Evolutionary conservation across 2,888 invertebrate species (phyloP).

Genomic region (Subacronicta megacephala): DNA sequence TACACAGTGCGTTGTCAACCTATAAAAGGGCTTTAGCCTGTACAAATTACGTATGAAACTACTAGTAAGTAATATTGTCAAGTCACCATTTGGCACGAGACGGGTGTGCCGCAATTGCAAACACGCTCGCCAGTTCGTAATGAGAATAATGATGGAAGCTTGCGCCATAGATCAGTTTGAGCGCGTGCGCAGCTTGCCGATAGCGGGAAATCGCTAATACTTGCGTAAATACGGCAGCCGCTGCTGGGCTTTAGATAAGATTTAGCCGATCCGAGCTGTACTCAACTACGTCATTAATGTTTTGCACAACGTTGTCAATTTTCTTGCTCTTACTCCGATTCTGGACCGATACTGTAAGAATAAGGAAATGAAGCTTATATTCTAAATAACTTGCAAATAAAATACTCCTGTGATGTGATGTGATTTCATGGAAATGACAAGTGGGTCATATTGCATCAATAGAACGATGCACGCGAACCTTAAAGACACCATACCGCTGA

Average conservation of each 20-base stretch:
- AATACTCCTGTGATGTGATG: constrained; percentile 29
- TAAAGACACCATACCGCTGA: constrained; percentile 78
- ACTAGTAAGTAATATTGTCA: constrained; percentile 66
- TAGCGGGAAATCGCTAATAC: constrained; percentile 80
- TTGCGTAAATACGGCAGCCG: constrained; percentile 85
- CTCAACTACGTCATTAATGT: constrained; percentile 55
- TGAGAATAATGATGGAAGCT: constrained; percentile 86
- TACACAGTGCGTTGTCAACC: constrained; percentile 23
- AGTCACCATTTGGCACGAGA: constrained; percentile 68
- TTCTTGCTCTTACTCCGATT: constrained; percentile 22
- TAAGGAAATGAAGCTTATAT: constrained; percentile 39
- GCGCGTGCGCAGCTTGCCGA: constrained; percentile 80
- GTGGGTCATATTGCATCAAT: constrained; percentile 85
- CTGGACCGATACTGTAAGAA: constrained; percentile 25
- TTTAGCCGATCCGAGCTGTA: constrained; percentile 62
- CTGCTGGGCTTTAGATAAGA: constrained; percentile 67
- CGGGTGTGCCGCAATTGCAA: constrained; percentile 73
- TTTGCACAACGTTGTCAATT: constrained; percentile 34
- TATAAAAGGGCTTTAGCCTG: constrained; percentile 51
- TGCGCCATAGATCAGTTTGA: constrained; percentile 77
- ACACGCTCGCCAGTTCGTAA: constrained; percentile 74
- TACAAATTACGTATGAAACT: constrained; percentile 59
- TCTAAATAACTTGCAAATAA: constrained; percentile 37
- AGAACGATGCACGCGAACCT: constrained; percentile 80
- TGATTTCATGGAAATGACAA: constrained; percentile 78